Base-by-base conservation (phyloP, 2,888 invertebrate species). In the Celastrina argiolus region DNA sequence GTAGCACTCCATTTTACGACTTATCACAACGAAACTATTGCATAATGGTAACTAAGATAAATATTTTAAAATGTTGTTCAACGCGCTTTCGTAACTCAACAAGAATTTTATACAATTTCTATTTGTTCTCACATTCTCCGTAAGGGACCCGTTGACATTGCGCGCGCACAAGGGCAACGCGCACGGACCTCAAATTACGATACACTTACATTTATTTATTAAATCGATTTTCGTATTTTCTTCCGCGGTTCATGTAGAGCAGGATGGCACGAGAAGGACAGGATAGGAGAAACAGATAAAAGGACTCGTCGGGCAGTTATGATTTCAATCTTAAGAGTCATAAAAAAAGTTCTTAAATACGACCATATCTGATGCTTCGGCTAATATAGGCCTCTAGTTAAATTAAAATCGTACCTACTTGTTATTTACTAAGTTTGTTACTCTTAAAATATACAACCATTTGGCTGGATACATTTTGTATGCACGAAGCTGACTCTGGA, bases 141-240 rank as follows among this genome's bases (percentile, higher is more conserved):
- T 69, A 68, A 66, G 66, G 68, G 68, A 70, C 70, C 70, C 67
- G 73, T 71, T 74, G 72, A 69, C 73, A 74, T 73, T 74, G 73
- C 68, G 65, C 69, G 42, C 56, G 31, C 67, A 66, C 68, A 69
- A 70, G 51, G 51, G 51, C 51, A 22, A 51, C 22, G 31, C n/a
- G 16, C 58, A 31, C 31, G 58, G 28, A 58, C 16, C 16, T 58
- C n/a, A 58, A 56, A 56, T 31, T 56, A 28, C 31, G 28, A 28
- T 56, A 56, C 56, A 56, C 31, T 58, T 58, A 58, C 58, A 58
- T 58, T 58, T 58, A 58, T 58, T 31, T 58, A 31, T 31, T 7
- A 14, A 7, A 31, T 31, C 28, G n/a, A 10, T 56, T 58, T 31
- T 58, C 31, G 16, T 58, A 31, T 58, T 31, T n/a, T 31, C 56